Conservation (phyloP, 2,113 vertebrate genomes). For the Globicephala melas region DNA sequence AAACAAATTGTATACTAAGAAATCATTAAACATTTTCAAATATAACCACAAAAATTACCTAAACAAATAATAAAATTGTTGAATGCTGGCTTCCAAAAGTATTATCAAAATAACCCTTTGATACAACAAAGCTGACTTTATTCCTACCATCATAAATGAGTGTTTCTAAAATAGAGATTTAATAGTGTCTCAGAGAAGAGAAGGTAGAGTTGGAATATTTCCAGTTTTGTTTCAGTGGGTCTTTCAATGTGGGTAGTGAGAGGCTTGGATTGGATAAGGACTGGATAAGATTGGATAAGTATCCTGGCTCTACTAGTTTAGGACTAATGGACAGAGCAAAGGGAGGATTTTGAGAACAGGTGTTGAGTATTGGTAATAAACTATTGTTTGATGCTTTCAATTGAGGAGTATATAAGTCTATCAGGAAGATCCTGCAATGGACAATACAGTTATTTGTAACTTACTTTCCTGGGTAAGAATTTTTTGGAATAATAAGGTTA, state of each 20-base stretch:
- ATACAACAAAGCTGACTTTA: neutral
- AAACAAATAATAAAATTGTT: neutral
- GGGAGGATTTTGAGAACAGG: neutral
- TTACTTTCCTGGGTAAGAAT: neutral
- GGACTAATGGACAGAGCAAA: neutral
- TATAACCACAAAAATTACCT: neutral
- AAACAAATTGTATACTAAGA: neutral
- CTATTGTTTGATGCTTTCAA: neutral
- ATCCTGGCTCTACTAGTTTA: neutral
- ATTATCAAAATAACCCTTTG: neutral
- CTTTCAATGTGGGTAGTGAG: neutral
- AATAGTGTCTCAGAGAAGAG: neutral
- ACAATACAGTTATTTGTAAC: neutral
- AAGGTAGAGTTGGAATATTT: neutral
- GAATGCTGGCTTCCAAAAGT: neutral
- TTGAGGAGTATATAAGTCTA: neutral
- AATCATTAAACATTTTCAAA: neutral
- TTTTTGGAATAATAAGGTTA: neutral
- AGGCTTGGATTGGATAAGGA: neutral
- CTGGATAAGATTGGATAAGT: neutral
- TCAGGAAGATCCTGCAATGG: neutral
- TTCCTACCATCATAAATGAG: neutral
- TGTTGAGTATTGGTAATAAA: neutral
- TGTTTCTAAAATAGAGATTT: neutral
- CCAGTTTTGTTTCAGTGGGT: neutral